Conservation (phyloP, 1,140 invertebrate species). For the Amyelois transitella region DNA sequence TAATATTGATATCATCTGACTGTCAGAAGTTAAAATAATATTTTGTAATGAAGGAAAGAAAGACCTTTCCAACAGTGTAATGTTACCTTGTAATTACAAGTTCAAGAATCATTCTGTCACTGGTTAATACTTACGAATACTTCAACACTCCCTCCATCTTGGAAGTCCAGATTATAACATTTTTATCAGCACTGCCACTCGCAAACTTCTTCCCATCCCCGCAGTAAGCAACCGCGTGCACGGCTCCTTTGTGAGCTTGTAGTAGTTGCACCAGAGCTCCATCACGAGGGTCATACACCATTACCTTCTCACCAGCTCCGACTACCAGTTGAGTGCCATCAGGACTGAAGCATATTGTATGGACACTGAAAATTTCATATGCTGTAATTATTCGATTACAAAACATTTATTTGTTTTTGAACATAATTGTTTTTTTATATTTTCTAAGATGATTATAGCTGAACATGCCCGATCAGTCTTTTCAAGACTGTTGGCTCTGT, state of each 20-base stretch:
- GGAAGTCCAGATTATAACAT: constrained; percentile 98
- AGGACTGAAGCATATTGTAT: constrained; percentile 95
- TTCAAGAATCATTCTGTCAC: no score
- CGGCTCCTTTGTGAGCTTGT: constrained; percentile 96
- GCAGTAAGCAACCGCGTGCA: constrained; percentile 94
- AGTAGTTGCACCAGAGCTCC: constrained; percentile 93
- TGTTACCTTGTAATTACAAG: no score
- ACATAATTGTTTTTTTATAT: no score
- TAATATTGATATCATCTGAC: no score
- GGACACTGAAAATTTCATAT: constrained; percentile 85
- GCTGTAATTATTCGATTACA: no score
- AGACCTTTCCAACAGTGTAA: no score
- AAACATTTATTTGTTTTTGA: no score
- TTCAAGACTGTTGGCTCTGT: no score
- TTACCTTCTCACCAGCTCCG: constrained; percentile 92
- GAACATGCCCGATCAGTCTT: no score
- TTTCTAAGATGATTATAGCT: no score
- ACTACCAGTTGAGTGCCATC: constrained; percentile 96
- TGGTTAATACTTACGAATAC: constrained; percentile 88
- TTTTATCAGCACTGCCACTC: constrained; percentile 96
- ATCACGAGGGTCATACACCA: constrained; percentile 95
- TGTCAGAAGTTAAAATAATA: no score
- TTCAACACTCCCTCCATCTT: constrained; percentile 97
- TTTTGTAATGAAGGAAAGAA: no score
- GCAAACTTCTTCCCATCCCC: constrained; percentile 98